Conservation (phyloP, 2,888 invertebrate genomes). For the Coenonympha glycerion region DNA sequence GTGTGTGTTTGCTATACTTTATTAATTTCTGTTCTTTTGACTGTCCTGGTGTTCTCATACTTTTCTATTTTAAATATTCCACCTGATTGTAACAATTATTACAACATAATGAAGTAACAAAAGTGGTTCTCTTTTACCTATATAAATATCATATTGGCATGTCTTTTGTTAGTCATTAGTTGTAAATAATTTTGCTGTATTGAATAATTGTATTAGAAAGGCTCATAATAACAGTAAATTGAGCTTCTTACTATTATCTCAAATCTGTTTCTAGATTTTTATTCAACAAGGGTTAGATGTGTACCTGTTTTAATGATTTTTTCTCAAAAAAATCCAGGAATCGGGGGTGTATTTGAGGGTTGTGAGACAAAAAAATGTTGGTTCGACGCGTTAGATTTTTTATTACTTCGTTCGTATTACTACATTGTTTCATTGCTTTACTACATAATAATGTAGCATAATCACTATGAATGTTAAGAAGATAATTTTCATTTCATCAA, state of each 20-base stretch:
- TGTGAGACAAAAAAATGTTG: too few relatives aligned
- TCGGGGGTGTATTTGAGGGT: constrained; percentile 39
- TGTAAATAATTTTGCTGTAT: constrained; percentile 35
- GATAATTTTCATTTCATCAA: too few relatives aligned
- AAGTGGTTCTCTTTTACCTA: constrained; percentile 34
- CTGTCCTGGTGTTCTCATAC: too few relatives aligned
- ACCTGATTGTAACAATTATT: constrained; percentile 22
- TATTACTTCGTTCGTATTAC: too few relatives aligned
- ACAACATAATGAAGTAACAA: constrained; percentile 50
- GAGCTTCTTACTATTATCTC: neutral
- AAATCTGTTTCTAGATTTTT: constrained; percentile 36
- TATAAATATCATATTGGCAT: constrained; percentile 30
- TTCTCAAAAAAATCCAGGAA: constrained; percentile 63
- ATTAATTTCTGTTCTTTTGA: constrained; percentile 19
- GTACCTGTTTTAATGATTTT: constrained; percentile 66
- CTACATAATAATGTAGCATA: too few relatives aligned
- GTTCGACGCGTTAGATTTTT: too few relatives aligned
- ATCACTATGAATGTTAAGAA: too few relatives aligned
- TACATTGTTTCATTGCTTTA: too few relatives aligned
- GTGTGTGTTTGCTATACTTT: too few relatives aligned
- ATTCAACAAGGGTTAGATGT: constrained; percentile 32
- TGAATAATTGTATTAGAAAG: neutral
- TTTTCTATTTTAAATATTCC: constrained; percentile 15
- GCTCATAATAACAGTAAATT: neutral
- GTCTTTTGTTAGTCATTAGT: constrained; percentile 48